phyloP scores from a whole-genome alignment of 1,140 invertebrate genomes.

The Halesus radiatus region DNA sequence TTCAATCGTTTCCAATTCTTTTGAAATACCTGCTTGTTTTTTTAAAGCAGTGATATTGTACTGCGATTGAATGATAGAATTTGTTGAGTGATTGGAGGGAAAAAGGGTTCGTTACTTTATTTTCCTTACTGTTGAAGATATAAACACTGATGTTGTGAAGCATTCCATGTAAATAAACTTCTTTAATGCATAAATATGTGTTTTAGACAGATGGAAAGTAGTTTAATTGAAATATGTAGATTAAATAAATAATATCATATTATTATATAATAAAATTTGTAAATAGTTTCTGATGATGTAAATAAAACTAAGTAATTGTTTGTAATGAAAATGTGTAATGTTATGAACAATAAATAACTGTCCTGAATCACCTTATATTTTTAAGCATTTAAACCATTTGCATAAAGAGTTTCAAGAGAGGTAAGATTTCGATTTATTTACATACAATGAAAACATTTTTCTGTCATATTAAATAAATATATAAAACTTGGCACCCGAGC shows the following conservation, averaged over 20 bases:
- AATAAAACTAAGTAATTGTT: slow-evolving; percentile 33
- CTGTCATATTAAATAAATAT: too few species aligned
- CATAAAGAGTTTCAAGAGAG: too few species aligned
- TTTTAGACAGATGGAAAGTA: slow-evolving; percentile 24
- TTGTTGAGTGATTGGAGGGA: too few species aligned
- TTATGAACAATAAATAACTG: slow-evolving; percentile 23
- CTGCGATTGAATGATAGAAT: too few species aligned
- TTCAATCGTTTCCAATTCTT: not conserved
- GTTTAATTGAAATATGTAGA: slow-evolving; percentile 1
- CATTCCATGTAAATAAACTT: slow-evolving; percentile 29
- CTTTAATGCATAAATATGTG: slow-evolving; percentile 5
- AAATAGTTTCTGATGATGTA: slow-evolving; percentile 39
- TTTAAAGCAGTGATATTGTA: not conserved
- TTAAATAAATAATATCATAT: slow-evolving; percentile 36
- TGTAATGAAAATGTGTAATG: slow-evolving; percentile 45
- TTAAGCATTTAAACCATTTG: too few species aligned
- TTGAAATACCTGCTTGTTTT: not conserved
- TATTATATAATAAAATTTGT: slow-evolving; percentile 42
- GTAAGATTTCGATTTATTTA: too few species aligned
- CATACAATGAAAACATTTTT: too few species aligned
- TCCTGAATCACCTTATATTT: too few species aligned
- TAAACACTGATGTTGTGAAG: not conserved
- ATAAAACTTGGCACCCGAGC: too few species aligned
- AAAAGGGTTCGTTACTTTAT: too few species aligned
- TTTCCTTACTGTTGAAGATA: not conserved